Evolutionary conservation across 2,888 invertebrate genomes (phyloP), one percentile per base, ranked within the genome.

Genomic region (Hirtodrosophila cameraria): DNA sequence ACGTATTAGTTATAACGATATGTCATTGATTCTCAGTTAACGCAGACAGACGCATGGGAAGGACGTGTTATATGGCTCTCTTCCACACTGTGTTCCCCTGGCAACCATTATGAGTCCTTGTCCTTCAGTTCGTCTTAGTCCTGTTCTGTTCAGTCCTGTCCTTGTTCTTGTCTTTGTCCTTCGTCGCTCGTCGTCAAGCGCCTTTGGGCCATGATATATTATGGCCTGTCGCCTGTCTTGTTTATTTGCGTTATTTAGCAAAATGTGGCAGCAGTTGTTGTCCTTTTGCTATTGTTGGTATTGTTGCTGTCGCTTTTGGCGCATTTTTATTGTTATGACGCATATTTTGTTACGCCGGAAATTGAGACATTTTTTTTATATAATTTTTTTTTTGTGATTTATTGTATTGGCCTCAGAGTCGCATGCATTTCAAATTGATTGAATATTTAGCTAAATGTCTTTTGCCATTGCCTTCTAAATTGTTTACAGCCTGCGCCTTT

Each of bases 11-110:
- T 70, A 65, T 76, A 85, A 82, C 70, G 82, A 85, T 84, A 78
- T 84, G 87, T 79, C 85, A 86, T 87, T 86, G 85, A 84, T 86
- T 77, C 75, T 59, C 71, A 63, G 83, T 80, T 85, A 78, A 75
- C 64, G 62, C 63, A 49, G 63, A 65, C 65, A 43, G 55, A 25
- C 43, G 25, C 23, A 30, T n/a, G n/a, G n/a, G n/a, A n/a, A n/a
- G n/a, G n/a, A n/a, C n/a, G n/a, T n/a, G n/a, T n/a, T n/a, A n/a
- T n/a, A n/a, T n/a, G 48, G 13, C 33, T 30, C n/a, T 7, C 11
- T 8, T 9, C 18, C n/a, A 3, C 27, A n/a, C n/a, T n/a, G n/a
- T 16, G 11, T 43, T 60, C 81, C 84, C 84, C 53, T 59, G 80
- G 63, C 84, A 65, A 74, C 69, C 84, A 78, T 78, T 78, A 83